Base-by-base conservation (phyloP, 1,140 invertebrate species). In the Lepidurus arcticus region DNA sequence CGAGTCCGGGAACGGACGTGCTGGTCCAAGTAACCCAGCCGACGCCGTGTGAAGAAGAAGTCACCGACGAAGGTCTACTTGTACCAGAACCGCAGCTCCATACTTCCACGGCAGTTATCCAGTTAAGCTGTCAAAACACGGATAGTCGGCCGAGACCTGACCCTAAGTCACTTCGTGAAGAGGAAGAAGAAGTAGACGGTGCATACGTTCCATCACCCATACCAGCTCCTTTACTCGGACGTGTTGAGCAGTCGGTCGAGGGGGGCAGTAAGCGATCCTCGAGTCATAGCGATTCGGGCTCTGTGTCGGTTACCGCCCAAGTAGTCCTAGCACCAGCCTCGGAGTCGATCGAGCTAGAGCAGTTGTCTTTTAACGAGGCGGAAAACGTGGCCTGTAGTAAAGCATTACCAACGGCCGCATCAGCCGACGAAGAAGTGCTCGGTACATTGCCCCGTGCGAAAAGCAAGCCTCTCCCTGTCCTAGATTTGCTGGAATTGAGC, bases 31-130 rank as follows among this genome's bases (percentile, higher is more conserved):
- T 85, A 42, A 85, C 84, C 76, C 83, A 83, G 16, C 89, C 88
- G 16, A 87, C 88, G 21, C 87, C 88, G 4, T 89, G 88, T 73
- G 86, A 89, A 3, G 89, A 90, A 81, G 89, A 88, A 8, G 88
- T 88, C 0, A 88, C 89, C 4, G 88, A 88, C 0, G 88, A 88
- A 76, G 42, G 75, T 44, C 45, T n/a, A 65, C 53, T 16, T 65
- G 53, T n/a, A 13, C 53, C 53, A 13, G 9, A 7, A 8, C 16
- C 53, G 6, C 53, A 13, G 21, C 13, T 65, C 6, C 53, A 65
- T 65, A 65, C 53, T 7, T 65, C 53, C 21, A 65, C 53, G 16
- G 53, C 53, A 13, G 53, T 65, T 13, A 65, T 65, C 16, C 53
- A 65, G 13, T 21, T 65, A 7, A n/a, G 53, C 53, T 65, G 53